Evolutionary conservation across 2,113 vertebrate species (phyloP).

Genomic region (Oreochromis spilurus): DNA sequence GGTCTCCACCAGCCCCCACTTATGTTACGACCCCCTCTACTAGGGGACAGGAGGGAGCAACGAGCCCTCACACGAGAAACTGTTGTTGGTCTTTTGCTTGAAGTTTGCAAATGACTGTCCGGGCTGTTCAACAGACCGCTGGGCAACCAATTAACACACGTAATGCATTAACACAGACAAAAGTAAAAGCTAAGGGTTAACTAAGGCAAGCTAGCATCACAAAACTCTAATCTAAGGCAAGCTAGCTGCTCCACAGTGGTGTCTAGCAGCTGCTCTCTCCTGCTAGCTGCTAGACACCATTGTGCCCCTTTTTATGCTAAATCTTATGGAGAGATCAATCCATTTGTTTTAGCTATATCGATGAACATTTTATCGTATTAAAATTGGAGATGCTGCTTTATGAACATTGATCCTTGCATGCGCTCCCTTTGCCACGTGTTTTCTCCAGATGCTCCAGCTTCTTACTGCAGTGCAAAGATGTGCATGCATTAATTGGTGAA

Average conservation of each 20-base stretch:
- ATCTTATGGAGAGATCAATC: not conserved
- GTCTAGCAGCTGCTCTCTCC: not conserved
- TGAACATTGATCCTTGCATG: not conserved
- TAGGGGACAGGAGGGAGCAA: not conserved
- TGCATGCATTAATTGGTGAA: not conserved
- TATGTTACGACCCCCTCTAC: not conserved
- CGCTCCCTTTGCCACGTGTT: not conserved
- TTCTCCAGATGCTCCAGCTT: not conserved
- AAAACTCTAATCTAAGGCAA: not conserved
- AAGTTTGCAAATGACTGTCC: not conserved
- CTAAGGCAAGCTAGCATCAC: not conserved
- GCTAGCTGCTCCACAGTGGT: not conserved
- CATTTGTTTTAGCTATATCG: not conserved
- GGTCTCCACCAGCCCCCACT: not conserved
- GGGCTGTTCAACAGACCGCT: not conserved
- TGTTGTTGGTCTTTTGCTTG: not conserved
- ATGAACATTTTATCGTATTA: not conserved
- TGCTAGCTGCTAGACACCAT: not conserved
- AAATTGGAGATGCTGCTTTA: not conserved
- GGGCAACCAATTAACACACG: not conserved
- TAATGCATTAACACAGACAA: rapidly evolving
- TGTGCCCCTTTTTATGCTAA: not conserved
- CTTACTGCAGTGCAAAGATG: not conserved
- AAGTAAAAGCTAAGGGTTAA: not conserved
- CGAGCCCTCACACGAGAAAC: rapidly evolving